Conservation (phyloP, 2,888 invertebrate genomes). For the Slavum lentiscoides region DNA sequence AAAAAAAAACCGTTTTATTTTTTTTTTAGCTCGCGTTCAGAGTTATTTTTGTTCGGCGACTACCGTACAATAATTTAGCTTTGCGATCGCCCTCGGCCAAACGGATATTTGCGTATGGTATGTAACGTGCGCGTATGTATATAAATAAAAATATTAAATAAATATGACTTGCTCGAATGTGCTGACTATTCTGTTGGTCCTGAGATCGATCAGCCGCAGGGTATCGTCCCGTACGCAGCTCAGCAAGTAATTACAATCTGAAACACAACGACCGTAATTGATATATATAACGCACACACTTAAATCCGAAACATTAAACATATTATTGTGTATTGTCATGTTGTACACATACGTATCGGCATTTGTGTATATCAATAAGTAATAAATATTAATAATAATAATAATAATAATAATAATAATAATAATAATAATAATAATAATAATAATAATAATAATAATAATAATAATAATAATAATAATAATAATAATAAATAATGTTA, state of each 20-base stretch:
- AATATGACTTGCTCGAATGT: conserved; percentile 77
- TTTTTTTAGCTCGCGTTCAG: neutral
- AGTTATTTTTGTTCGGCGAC: neutral
- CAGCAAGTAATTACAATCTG: conserved; percentile 87
- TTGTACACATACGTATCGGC: neutral
- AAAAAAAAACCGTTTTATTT: conserved; percentile 6
- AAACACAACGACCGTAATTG: conserved; percentile 58
- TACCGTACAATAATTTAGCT: conserved; percentile 14
- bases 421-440: too few species aligned
- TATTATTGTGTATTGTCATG: neutral
- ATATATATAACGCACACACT: neutral
- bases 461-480: too few species aligned
- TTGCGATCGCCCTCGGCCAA: neutral
- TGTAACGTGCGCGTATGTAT: neutral
- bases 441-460: too few species aligned
- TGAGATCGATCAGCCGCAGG: conserved; percentile 88
- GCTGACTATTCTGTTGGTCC: conserved; percentile 88
- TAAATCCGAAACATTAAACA: neutral
- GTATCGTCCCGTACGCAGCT: conserved; percentile 95
- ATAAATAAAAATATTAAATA: conserved; percentile 25
- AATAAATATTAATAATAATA: neutral
- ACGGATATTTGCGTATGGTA: conserved; percentile 12
- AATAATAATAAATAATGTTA: neutral
- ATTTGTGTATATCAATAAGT: neutral
- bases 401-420: conserved; percentile 1